Evolutionary conservation across 30 jellyfish, hydroid and myxozoan genomes (phyloP), one percentile per base, ranked within the genome.

Genomic region (Phacellophora camtschatica): DNA sequence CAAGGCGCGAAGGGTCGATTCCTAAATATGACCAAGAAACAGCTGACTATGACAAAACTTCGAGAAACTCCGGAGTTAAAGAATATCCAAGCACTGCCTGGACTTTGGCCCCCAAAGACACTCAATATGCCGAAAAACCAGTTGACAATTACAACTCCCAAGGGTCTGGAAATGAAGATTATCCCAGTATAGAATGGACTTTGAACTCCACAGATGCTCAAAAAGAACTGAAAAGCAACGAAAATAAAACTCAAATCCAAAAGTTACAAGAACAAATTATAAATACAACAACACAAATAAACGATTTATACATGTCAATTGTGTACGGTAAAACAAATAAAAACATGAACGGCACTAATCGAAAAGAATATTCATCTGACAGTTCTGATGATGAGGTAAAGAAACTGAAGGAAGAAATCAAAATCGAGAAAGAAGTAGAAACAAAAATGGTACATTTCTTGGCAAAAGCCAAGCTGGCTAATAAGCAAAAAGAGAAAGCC

Each of bases 391-490:
- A 16, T 3, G 88, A 76, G 57, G 45, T 76, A 18, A 37, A 20
- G 13, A 23, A 24, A 1, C 15, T 76, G 29, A 42, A 69, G 25
- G 62, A 57, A n/a, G 29, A 61, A 2, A 28, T 76, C 11, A 59
- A 62, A 28, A 27, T 57, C 4, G 88, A 76, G 46, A 58, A 31
- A 37, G 79, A 66, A 9, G 88, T 76, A n/a, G 22, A 79, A 15
- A 41, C 28, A 15, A 31, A 61, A 58, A 76, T 76, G 88, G 59
- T 76, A 6, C 66, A 67, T 23, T 18, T 76, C 9, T 49, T 76
- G n/a, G 88, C 79, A 23, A 58, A 48, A 42, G 88, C 58, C 25
- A 76, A 58, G 67, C 19, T 76, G 79, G 76, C 37, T 5, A 61
- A 76, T 45, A 66, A 45, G 7, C 73, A 57, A 18, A 55, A 55